Conservation (phyloP, 2,113 vertebrate genomes). For the Pongo pygmaeus region DNA sequence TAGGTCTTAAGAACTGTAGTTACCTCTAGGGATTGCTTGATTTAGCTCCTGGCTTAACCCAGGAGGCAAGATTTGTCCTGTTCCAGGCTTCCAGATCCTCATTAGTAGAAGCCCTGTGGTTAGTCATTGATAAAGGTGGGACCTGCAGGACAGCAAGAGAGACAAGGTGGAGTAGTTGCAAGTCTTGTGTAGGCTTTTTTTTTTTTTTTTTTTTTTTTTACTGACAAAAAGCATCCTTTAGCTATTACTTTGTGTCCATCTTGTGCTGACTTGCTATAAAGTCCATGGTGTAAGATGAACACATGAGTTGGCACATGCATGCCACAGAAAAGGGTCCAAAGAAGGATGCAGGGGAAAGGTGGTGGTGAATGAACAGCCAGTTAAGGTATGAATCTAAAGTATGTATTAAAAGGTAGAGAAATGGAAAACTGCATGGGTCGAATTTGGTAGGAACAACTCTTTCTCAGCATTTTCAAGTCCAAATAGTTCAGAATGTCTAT, state of each 20-base stretch:
- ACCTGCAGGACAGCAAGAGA: neutral
- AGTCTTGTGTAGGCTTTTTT: neutral
- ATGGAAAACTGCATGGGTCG: neutral
- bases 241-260: neutral
- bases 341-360: neutral
- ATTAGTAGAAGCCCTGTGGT: neutral
- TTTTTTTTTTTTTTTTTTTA: neutral
- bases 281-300: neutral
- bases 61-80: neutral
- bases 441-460: neutral
- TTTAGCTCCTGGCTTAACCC: neutral
- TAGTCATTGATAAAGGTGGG: neutral
- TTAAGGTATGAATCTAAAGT: neutral
- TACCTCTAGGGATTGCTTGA: neutral
- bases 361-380: neutral
- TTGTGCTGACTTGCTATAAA: neutral
- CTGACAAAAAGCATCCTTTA: neutral
- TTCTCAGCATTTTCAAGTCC: conserved; percentile 27
- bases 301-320: neutral
- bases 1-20: neutral
- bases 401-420: neutral
- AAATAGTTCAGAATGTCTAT: conserved; percentile 30
- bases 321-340: neutral
- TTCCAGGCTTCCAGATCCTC: neutral
- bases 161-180: neutral